Evolutionary conservation across 2,113 vertebrate species (phyloP).

Genomic region (Fregetta grallaria): DNA sequence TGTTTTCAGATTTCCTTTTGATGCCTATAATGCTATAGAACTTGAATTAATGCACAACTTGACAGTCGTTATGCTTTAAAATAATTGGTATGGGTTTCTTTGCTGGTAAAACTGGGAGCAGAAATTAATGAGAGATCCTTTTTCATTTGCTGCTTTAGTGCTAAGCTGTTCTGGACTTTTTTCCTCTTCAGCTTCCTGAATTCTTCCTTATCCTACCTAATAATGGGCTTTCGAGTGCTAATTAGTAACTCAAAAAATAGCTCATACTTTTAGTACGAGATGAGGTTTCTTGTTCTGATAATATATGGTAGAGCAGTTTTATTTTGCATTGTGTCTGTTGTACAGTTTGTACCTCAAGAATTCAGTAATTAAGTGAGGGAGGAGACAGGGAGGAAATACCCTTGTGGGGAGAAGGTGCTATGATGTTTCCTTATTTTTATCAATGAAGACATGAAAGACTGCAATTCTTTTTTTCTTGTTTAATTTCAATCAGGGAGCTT

Average conservation of each 20-base stretch:
- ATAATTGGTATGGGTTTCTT: background rate
- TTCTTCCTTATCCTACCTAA: background rate
- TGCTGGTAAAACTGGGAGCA: background rate
- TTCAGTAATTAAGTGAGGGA: background rate
- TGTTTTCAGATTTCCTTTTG: background rate
- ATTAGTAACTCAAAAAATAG: background rate
- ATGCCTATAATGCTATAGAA: background rate
- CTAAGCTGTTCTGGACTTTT: background rate
- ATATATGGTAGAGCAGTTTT: background rate
- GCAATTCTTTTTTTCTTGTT: background rate
- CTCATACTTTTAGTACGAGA: background rate
- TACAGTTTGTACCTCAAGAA: background rate
- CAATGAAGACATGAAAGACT: background rate
- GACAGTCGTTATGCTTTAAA: background rate
- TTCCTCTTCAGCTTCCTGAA: background rate
- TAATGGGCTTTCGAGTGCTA: background rate
- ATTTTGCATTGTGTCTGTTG: background rate
- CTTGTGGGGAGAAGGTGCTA: background rate
- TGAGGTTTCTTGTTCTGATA: background rate
- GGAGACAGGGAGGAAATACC: background rate
- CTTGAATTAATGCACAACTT: background rate
- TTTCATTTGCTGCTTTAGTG: background rate
- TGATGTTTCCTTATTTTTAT: conserved; percentile 16
- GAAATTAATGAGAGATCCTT: background rate
- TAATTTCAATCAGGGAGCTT: background rate